These are phyloP conservation scores for Bedellia somnulentella DNA, from an alignment of 2,888 invertebrate genomes.

Conservation along the genomic window DNA sequence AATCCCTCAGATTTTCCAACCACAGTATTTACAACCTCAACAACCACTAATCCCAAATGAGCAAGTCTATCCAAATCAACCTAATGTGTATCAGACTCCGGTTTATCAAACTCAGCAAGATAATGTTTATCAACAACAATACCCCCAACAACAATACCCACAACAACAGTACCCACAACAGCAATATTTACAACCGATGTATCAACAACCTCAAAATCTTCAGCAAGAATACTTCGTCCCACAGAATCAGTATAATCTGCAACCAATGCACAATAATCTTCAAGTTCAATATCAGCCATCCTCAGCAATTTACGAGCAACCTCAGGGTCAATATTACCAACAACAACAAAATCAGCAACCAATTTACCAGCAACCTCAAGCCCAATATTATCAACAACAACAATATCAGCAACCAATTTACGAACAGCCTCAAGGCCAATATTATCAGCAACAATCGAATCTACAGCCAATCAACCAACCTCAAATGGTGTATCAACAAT, in stretches of 20 bases:
- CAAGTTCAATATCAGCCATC: conserved; percentile 4
- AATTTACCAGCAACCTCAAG: conserved; percentile 10
- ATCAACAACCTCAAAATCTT: conserved; percentile 6
- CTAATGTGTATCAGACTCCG: too few species aligned
- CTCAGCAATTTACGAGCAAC: conserved; percentile 6
- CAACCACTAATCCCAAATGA: neutral
- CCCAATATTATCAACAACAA: conserved; percentile 11
- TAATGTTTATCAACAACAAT: conserved; percentile 14
- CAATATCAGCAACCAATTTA: conserved; percentile 7
- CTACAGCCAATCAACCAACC: conserved; percentile 17
- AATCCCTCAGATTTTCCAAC: conserved; percentile 12
- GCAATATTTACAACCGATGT: neutral
- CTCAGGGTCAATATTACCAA: conserved; percentile 2
- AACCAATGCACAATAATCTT: conserved; percentile 5
- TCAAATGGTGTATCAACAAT: conserved; percentile 5
- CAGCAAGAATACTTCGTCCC: conserved; percentile 1
- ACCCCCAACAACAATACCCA: conserved; percentile 11
- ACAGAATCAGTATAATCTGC: conserved; percentile 6
- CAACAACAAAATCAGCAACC: conserved; percentile 13
- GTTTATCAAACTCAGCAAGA: too few species aligned
- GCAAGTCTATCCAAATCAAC: too few species aligned
- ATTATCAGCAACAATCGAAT: too few species aligned
- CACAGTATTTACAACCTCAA: conserved; percentile 11
- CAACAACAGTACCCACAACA: conserved; percentile 2
- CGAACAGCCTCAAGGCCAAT: conserved; percentile 13